These are phyloP conservation scores for Xylophagus ater DNA, from an alignment of 2,888 invertebrate genomes.

Conservation along the genomic window DNA sequence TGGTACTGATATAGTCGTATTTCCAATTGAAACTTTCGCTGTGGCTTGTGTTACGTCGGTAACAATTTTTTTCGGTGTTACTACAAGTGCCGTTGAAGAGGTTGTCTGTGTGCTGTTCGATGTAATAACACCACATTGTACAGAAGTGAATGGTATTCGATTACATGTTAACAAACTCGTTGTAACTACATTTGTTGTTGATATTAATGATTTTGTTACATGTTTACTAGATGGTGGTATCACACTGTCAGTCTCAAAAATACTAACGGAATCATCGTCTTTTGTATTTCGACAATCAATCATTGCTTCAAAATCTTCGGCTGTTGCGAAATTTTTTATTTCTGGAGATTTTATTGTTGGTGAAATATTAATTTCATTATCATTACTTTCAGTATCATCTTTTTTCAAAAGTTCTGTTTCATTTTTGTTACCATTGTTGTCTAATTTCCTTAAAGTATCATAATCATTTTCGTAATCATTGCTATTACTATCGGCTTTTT, in stretches of 20 bases:
- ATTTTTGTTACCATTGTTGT: not conserved
- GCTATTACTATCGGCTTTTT: constrained; percentile 1
- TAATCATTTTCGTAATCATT: constrained; percentile 8
- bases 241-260: no score
- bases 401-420: not conserved
- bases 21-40: constrained; percentile 39
- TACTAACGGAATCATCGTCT: no score
- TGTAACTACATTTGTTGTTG: constrained; percentile 11
- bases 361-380: constrained; percentile 22
- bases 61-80: constrained; percentile 41
- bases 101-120: constrained; percentile 12
- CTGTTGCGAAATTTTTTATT: constrained; percentile 48
- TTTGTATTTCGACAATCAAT: constrained; percentile 52
- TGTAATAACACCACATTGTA: constrained; percentile 15
- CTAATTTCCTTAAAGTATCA: not conserved
- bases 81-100: constrained; percentile 36
- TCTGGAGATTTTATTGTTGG: constrained; percentile 47
- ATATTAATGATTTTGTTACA: constrained; percentile 23
- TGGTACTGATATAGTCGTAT: constrained; percentile 39
- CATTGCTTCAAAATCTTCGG: constrained; percentile 54
- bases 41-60: constrained; percentile 50
- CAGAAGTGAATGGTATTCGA: constrained; percentile 14
- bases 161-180: constrained; percentile 12
- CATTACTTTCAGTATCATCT: constrained; percentile 30
- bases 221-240: no score